Percentiles rank a stretch among this genome's conserved stretches.
Conservation (phyloP, 1,140 invertebrate genomes). For the Drosophila littoralis region DNA sequence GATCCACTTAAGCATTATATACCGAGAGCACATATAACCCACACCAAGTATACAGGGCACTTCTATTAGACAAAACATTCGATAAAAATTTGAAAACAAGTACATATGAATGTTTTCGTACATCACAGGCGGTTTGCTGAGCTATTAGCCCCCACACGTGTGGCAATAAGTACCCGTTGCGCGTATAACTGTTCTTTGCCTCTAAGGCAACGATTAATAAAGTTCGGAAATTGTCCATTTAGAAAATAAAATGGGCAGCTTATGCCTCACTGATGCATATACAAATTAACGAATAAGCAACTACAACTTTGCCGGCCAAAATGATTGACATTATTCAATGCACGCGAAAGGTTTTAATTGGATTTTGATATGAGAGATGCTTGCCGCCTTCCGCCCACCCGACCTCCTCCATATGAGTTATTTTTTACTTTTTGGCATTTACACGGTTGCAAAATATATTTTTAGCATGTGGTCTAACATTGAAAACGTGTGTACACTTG, state of each 20-base stretch:
- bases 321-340: slow-evolving; percentile 25
- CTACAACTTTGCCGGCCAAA: background rate
- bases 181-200: slow-evolving; percentile 56
- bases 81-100: slow-evolving; percentile 58
- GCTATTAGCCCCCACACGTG: slow-evolving; percentile 30
- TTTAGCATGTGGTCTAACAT: slow-evolving; percentile 72
- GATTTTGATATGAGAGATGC: slow-evolving; percentile 70
- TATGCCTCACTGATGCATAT: background rate
- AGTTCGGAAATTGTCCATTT: slow-evolving; percentile 32
- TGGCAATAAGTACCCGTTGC: slow-evolving; percentile 53
- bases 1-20: slow-evolving; percentile 63
- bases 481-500: slow-evolving; percentile 48
- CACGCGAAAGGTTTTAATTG: slow-evolving; percentile 75
- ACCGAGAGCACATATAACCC: slow-evolving; percentile 14
- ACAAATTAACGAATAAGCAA: slow-evolving; percentile 36
- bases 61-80: slow-evolving; percentile 60
- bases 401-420: slow-evolving; percentile 46
- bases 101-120: slow-evolving; percentile 17
- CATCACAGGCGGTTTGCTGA: slow-evolving; percentile 37
- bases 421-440: slow-evolving; percentile 55
- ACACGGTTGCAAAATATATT: slow-evolving; percentile 54
- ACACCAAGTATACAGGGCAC: background rate
- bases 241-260: slow-evolving; percentile 36
- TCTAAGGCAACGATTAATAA: slow-evolving; percentile 24
- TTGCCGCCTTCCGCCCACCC: slow-evolving; percentile 6